Conservation (phyloP, 2,797 vertebrate genomes). For the Clamator glandarius region DNA sequence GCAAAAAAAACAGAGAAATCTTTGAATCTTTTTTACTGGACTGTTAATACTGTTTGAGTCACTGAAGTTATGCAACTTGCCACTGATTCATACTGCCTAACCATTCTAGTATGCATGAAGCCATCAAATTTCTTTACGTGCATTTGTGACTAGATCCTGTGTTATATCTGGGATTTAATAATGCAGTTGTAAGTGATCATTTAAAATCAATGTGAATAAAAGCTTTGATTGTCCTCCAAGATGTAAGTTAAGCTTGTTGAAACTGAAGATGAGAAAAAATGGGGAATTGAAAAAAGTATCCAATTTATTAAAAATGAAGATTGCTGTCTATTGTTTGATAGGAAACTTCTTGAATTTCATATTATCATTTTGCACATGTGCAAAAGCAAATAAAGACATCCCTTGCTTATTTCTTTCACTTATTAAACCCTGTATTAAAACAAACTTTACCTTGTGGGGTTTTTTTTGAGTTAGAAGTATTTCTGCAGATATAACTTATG, state of each 20-base stretch:
- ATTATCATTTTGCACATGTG: not conserved
- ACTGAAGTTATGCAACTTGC: not conserved
- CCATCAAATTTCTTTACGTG: not conserved
- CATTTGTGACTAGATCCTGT: not conserved
- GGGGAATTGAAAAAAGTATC: not conserved
- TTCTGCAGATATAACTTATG: not conserved
- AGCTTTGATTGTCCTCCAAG: not conserved
- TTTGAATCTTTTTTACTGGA: not conserved
- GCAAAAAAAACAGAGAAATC: not conserved
- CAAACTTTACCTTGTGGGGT: not conserved
- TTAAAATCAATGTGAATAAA: not conserved
- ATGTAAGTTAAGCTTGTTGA: not conserved
- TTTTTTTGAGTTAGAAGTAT: not conserved
- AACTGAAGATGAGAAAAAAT: not conserved
- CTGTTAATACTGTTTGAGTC: not conserved
- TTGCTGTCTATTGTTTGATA: not conserved
- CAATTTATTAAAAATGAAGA: not conserved
- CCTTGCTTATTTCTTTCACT: not conserved
- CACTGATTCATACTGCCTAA: not conserved
- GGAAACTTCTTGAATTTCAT: not conserved
- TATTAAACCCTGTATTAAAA: not conserved
- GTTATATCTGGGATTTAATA: not conserved
- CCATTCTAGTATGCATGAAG: not conserved
- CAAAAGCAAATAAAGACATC: not conserved
- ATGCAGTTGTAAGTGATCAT: too few species aligned